Percentiles rank a stretch among this genome's conserved stretches.
Conservation (phyloP, 2,113 vertebrate genomes). For the Ageneiosus marmoratus region DNA sequence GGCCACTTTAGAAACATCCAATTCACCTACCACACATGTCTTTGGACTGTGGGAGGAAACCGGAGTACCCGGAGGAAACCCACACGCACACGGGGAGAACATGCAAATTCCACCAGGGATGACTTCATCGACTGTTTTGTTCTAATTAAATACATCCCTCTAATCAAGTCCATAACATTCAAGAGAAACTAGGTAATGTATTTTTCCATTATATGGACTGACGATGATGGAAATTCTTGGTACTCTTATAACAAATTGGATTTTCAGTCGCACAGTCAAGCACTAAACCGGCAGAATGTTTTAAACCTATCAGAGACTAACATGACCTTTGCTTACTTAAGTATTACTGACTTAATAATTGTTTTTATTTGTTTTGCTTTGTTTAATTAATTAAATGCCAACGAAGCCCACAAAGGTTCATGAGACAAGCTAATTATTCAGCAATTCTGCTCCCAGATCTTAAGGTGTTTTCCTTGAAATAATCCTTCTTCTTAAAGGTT, state of each 20-base stretch:
- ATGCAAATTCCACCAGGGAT: no score
- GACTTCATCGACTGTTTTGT: not conserved
- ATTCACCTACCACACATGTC: no score
- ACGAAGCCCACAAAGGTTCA: not conserved
- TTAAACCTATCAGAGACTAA: no score
- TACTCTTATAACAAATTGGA: not conserved
- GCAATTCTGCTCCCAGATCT: not conserved
- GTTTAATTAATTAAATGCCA: not conserved
- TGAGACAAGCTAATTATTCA: slow-evolving; percentile 12
- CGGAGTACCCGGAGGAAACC: no score
- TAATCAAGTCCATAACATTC: not conserved
- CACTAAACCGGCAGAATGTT: not conserved
- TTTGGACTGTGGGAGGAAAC: no score
- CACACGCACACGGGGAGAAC: no score
- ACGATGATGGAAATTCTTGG: not conserved
- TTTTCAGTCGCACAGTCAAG: not conserved
- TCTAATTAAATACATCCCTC: not conserved
- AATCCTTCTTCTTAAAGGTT: slow-evolving; percentile 42
- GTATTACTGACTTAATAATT: not conserved
- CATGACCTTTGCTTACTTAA: not conserved
- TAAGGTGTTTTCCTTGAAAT: slow-evolving; percentile 28
- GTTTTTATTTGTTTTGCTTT: not conserved
- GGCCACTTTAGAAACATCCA: no score
- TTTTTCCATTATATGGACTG: not conserved
- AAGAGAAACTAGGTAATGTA: no score